Evolutionary conservation across 2,797 vertebrate genomes (phyloP).

Genomic region (Enteromius argenteus): DNA sequence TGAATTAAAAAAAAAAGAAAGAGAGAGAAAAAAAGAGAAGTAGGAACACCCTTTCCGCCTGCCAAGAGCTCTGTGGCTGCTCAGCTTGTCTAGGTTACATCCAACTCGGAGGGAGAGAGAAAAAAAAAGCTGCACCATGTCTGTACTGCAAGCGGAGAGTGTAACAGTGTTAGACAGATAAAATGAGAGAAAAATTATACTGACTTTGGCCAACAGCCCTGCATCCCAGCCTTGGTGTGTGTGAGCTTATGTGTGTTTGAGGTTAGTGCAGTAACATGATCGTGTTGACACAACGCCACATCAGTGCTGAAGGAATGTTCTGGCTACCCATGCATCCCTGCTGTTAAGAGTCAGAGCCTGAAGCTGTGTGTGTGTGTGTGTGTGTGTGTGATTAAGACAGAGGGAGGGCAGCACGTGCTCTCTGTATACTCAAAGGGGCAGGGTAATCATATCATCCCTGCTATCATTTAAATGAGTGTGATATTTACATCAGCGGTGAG

Average conservation of each 20-base stretch:
- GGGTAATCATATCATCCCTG: constrained; percentile 27
- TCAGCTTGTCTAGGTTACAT: constrained; percentile 50
- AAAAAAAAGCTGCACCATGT: constrained; percentile 18
- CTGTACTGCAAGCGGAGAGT: constrained; percentile 4
- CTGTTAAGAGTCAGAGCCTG: constrained; percentile 32
- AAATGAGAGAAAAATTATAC: constrained; percentile 57
- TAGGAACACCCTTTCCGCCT: constrained; percentile 54
- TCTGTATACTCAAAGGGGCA: constrained; percentile 25
- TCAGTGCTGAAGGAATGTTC: constrained; percentile 62
- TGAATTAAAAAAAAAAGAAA: constrained; percentile 2
- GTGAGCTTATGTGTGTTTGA: constrained; percentile 50
- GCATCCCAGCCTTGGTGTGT: constrained; percentile 44
- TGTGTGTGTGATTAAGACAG: constrained; percentile 35
- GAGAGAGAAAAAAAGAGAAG: constrained; percentile 25
- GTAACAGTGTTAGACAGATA: constrained; percentile 20
- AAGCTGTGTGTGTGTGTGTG: constrained; percentile 36
- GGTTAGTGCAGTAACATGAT: constrained; percentile 58
- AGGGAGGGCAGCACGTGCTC: constrained; percentile 29
- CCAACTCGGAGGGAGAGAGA: constrained; percentile 49
- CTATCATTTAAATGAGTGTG: constrained; percentile 19
- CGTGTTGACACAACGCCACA: constrained; percentile 62
- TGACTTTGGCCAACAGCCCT: constrained; percentile 48
- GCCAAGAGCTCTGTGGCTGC: constrained; percentile 50
- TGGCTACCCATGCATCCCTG: constrained; percentile 53
- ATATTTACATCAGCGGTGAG: background rate